These are phyloP conservation scores for Heterochromis multidens DNA, from an alignment of 2,113 vertebrate species.

Conservation along the genomic window DNA sequence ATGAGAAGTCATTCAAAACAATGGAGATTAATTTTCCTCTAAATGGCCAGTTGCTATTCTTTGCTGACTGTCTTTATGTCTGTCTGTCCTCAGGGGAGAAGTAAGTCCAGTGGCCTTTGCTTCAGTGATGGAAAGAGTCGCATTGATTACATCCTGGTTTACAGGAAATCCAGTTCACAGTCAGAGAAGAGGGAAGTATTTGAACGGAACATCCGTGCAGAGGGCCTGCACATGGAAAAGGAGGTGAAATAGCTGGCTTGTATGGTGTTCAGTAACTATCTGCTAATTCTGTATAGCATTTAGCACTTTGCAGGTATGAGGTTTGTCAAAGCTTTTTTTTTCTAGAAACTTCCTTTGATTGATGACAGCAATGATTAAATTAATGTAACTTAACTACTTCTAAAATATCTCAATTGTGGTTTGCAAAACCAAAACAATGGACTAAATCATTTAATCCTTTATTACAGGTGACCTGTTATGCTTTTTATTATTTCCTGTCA, in stretches of 20 bases:
- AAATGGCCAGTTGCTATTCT: background rate
- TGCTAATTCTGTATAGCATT: background rate
- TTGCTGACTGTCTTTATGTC: background rate
- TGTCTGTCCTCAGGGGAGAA: conserved; percentile 74
- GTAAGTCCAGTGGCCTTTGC: conserved; percentile 82
- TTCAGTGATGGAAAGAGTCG: conserved; percentile 89
- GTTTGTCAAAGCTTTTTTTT: background rate
- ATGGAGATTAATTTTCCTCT: background rate
- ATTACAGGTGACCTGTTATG: too few relatives aligned
- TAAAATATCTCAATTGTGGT: background rate
- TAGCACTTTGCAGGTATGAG: background rate
- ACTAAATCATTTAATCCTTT: background rate
- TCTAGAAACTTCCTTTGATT: background rate
- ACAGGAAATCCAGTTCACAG: conserved; percentile 86
- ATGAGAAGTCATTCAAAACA: background rate
- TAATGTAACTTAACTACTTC: background rate
- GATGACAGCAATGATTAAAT: background rate
- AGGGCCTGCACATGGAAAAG: conserved; percentile 92
- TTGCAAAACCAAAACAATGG: background rate
- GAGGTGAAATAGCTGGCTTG: conserved; percentile 67
- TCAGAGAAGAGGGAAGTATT: conserved; percentile 91
- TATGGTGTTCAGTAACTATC: background rate
- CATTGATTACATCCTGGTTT: conserved; percentile 93
- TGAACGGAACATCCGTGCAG: conserved; percentile 91
- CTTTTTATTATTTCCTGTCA: too few relatives aligned